phyloP scores from a whole-genome alignment of 2,113 vertebrate species.

The Cavia porcellus region DNA sequence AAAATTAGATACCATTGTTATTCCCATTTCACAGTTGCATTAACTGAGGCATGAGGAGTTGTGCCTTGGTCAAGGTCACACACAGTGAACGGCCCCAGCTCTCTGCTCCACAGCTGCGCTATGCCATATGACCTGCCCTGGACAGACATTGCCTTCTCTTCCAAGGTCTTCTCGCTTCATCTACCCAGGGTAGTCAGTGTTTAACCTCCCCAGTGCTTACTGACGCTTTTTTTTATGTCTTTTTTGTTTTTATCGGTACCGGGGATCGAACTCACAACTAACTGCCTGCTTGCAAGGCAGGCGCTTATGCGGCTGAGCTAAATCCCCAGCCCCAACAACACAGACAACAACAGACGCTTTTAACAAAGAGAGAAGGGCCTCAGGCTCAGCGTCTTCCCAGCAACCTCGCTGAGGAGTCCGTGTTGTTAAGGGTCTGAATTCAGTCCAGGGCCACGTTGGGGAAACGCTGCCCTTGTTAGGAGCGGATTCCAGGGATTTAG shows the following conservation, averaged over 20 bases:
- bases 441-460: not conserved
- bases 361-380: constrained; percentile 38
- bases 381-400: not conserved
- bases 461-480: not conserved
- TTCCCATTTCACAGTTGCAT: not conserved
- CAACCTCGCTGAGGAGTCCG: fast-evolving
- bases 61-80: not conserved
- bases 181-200: not conserved
- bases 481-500: not conserved
- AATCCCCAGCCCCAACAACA: no score
- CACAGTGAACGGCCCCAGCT: fast-evolving
- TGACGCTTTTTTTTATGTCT: not conserved
- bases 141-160: not conserved
- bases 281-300: no score
- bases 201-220: not conserved
- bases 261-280: no score
- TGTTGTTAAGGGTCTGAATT: not conserved
- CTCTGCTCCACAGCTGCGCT: fast-evolving
- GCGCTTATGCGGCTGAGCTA: no score
- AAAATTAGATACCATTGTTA: no score
- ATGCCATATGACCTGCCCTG: fast-evolving
- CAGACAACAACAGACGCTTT: not conserved
- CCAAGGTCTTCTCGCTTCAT: not conserved
- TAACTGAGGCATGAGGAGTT: not conserved
- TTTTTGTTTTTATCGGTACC: no score